phyloP scores from a whole-genome alignment of 2,888 invertebrate genomes.

The Pyrrhosoma nymphula region DNA sequence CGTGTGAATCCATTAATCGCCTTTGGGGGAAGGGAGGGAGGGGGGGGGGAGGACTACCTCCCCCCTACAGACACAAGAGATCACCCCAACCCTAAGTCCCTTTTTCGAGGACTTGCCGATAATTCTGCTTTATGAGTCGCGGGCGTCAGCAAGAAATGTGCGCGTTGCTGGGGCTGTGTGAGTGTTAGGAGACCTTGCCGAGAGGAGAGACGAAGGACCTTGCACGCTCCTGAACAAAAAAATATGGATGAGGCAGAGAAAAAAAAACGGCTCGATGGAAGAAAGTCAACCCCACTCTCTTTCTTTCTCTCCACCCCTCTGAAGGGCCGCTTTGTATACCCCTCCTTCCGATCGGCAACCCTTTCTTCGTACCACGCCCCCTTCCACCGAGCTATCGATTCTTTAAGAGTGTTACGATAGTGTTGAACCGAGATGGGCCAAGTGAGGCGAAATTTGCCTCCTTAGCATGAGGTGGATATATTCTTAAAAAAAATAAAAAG shows the following conservation, averaged over 20 bases:
- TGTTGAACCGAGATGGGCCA: neutral
- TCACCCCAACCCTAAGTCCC: neutral
- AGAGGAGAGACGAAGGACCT: neutral
- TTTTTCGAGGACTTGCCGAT: neutral
- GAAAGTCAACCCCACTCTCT: too few relatives aligned
- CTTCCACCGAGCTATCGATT: neutral
- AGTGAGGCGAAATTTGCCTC: neutral
- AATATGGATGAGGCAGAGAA: too few relatives aligned
- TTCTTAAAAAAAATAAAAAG: too few relatives aligned
- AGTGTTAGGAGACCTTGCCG: too few relatives aligned
- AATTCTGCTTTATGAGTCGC: constrained; percentile 14
- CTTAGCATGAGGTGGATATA: neutral
- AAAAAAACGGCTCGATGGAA: too few relatives aligned
- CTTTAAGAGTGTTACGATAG: neutral
- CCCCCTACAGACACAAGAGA: too few relatives aligned
- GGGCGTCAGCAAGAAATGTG: constrained; percentile 2
- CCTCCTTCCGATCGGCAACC: neutral
- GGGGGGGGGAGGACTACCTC: too few relatives aligned
- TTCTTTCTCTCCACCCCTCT: too few relatives aligned
- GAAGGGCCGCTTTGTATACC: neutral
- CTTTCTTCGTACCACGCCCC: too few relatives aligned
- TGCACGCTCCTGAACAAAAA: neutral
- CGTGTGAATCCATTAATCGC: constrained; percentile 26
- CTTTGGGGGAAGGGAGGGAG: neutral
- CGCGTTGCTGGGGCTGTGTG: neutral